phyloP scores from a whole-genome alignment of 2,797 vertebrate genomes.

The Sebastes iracundus region DNA sequence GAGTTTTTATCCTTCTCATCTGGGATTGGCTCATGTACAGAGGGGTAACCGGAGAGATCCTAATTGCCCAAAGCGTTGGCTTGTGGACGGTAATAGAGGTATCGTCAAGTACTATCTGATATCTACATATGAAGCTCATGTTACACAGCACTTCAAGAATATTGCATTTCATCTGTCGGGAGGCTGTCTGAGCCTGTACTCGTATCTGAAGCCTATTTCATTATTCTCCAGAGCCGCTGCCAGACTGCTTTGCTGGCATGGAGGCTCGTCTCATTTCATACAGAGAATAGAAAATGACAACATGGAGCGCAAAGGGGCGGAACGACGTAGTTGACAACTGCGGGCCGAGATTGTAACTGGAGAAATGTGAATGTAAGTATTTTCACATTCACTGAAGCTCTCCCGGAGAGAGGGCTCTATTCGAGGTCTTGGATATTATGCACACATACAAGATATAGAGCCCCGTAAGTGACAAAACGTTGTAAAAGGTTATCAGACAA shows the following conservation, averaged over 20 bases:
- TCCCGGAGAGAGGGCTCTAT: slow-evolving; percentile 19
- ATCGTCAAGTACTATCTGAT: slow-evolving; percentile 80
- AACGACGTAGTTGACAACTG: slow-evolving; percentile 64
- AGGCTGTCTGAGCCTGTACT: slow-evolving; percentile 56
- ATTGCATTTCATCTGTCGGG: slow-evolving; percentile 78
- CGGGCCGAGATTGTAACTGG: slow-evolving; percentile 77
- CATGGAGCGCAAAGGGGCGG: slow-evolving; percentile 61
- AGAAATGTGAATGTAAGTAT: slow-evolving; percentile 72
- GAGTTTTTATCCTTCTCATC: slow-evolving; percentile 77
- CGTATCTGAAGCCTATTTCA: slow-evolving; percentile 66
- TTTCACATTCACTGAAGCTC: slow-evolving; percentile 62
- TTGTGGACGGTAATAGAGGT: slow-evolving; percentile 75
- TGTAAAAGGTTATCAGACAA: not conserved
- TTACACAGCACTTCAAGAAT: slow-evolving; percentile 81
- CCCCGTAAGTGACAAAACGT: not conserved
- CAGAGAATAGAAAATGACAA: slow-evolving; percentile 76
- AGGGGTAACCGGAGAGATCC: slow-evolving; percentile 77
- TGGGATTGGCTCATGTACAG: slow-evolving; percentile 63
- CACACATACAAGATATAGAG: slow-evolving; percentile 1
- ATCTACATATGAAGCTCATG: slow-evolving; percentile 78
- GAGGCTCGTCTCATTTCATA: slow-evolving; percentile 70
- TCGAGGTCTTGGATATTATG: slow-evolving; percentile 10
- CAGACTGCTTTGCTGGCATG: slow-evolving; percentile 64
- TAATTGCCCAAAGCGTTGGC: slow-evolving; percentile 78
- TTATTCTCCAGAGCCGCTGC: slow-evolving; percentile 66